phyloP scores from a whole-genome alignment of 2,113 vertebrate genomes.

The Campylomormyrus numenius region DNA sequence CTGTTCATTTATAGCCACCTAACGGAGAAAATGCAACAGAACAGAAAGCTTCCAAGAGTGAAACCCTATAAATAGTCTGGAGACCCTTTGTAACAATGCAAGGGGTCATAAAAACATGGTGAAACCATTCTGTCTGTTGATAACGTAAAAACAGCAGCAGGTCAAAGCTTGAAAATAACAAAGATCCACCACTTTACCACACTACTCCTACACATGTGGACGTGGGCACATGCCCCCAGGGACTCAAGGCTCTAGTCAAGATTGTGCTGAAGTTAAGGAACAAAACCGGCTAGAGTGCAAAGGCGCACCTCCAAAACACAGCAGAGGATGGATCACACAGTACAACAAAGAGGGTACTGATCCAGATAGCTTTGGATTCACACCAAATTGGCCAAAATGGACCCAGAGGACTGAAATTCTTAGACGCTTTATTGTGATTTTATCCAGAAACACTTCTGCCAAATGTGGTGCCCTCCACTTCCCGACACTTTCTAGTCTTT shows the following conservation, averaged over 20 bases:
- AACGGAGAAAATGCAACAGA: not conserved
- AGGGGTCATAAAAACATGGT: not conserved
- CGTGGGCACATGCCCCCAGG: not conserved
- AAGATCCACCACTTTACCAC: not conserved
- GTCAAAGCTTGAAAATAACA: not conserved
- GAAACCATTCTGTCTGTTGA: not conserved
- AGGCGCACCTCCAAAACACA: not conserved
- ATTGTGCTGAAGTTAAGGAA: not conserved
- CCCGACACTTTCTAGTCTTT: not conserved
- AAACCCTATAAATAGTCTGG: not conserved
- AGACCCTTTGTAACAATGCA: not conserved
- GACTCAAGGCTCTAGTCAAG: too few species aligned
- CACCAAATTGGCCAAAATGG: not conserved
- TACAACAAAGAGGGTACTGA: not conserved
- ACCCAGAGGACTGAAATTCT: not conserved
- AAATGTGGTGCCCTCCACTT: not conserved
- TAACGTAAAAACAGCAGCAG: not conserved
- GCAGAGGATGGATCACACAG: not conserved
- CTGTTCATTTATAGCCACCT: not conserved
- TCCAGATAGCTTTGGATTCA: not conserved
- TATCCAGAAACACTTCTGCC: not conserved
- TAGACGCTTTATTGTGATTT: not conserved
- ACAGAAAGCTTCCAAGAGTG: not conserved
- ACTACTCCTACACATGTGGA: not conserved
- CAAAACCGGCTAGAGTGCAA: not conserved